A percentile compares a stretch with the other conserved stretches of the same genome.
phyloP scores from a whole-genome alignment of 2,888 invertebrate species.

The Sarcophaga carnaria region DNA sequence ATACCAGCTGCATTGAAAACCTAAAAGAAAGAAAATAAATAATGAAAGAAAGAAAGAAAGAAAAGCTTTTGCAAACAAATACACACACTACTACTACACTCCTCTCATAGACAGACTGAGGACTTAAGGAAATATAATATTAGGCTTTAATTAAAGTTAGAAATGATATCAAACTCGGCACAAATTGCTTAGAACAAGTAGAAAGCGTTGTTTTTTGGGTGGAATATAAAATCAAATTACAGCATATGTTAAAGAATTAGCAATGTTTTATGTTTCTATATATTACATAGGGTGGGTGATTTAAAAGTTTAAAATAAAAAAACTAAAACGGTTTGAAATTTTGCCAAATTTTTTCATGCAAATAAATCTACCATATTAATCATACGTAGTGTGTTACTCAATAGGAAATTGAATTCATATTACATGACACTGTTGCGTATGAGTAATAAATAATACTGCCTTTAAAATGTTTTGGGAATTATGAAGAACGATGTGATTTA shows the following conservation, averaged over 20 bases:
- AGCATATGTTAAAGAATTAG: too few relatives aligned
- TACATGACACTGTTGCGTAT: not conserved
- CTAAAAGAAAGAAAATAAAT: not conserved
- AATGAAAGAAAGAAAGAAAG: not conserved
- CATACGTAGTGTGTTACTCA: not conserved
- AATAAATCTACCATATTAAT: not conserved
- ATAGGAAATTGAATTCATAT: not conserved
- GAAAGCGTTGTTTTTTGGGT: not conserved
- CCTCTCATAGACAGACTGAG: not conserved
- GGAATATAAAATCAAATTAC: too few relatives aligned
- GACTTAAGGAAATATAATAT: conserved; percentile 39
- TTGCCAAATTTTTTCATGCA: not conserved
- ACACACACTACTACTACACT: not conserved
- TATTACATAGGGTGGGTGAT: too few relatives aligned
- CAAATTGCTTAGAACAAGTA: not conserved
- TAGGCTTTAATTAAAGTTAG: conserved; percentile 61
- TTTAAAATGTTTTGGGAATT: too few relatives aligned
- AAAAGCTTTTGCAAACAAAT: conserved; percentile 37
- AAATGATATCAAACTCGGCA: conserved; percentile 45
- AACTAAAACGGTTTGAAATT: too few relatives aligned
- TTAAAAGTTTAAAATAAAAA: too few relatives aligned
- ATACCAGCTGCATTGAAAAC: not conserved
- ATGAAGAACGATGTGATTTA: too few relatives aligned
- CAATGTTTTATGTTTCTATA: too few relatives aligned
- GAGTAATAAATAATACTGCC: not conserved